Evolutionary conservation across 2,113 vertebrate genomes (phyloP).

Genomic region (Semnornis frantzii): DNA sequence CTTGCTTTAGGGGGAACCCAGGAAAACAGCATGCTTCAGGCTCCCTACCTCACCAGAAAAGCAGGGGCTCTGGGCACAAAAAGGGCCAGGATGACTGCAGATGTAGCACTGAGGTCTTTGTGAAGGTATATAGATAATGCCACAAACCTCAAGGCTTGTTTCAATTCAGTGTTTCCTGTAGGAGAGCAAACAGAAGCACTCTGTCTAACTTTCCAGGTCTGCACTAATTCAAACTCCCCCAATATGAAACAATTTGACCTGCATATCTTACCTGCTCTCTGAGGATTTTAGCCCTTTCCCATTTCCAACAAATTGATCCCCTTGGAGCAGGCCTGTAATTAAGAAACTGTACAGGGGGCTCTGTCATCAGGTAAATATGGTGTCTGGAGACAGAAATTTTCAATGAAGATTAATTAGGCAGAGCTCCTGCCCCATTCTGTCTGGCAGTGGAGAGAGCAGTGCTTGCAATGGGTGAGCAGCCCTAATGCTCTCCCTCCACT

Average conservation of each 20-base stretch:
- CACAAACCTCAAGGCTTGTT: neutral
- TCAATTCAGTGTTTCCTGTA: neutral
- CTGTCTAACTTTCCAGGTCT: neutral
- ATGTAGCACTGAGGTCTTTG: neutral
- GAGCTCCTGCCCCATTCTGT: neutral
- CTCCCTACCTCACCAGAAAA: neutral
- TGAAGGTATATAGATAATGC: neutral
- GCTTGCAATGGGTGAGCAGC: neutral
- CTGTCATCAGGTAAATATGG: conserved; percentile 63
- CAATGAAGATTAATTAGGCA: conserved; percentile 65
- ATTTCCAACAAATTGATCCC: conserved; percentile 33
- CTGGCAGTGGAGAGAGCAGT: neutral
- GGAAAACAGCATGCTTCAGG: neutral
- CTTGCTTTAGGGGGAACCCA: neutral
- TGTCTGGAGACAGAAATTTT: conserved; percentile 65
- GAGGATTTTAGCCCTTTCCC: neutral
- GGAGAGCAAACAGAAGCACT: neutral
- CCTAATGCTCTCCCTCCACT: accelerated
- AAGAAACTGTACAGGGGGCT: conserved; percentile 61
- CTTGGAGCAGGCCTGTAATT: conserved; percentile 66
- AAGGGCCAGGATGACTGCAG: neutral
- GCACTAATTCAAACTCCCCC: neutral
- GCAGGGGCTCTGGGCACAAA: neutral
- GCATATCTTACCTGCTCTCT: neutral
- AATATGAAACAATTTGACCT: neutral